Conservation (phyloP, 30 jellyfish, hydroid and myxozoan species). For the Mastigias papua region DNA sequence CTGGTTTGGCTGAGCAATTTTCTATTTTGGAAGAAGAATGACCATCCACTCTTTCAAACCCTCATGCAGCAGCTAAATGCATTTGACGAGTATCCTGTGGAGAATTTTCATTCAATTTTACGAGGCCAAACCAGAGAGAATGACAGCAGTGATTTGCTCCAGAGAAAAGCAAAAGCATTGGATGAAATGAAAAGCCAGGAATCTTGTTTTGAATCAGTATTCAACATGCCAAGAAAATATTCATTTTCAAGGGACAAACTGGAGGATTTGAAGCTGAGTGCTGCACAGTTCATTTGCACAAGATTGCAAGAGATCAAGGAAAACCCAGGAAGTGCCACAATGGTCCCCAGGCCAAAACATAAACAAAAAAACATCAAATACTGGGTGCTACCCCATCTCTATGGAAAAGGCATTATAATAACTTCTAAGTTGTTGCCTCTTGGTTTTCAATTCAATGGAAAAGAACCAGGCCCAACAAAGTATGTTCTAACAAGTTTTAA, state of each 20-base stretch:
- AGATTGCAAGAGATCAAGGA: background rate
- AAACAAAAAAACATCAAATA: too few species aligned
- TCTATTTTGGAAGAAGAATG: conserved; percentile 25
- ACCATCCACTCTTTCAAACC: conserved; percentile 20
- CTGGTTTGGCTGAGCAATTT: conserved; percentile 38
- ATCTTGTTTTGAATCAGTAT: background rate
- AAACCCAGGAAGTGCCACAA: background rate
- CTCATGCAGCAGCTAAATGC: conserved; percentile 18
- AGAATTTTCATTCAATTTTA: conserved; percentile 25
- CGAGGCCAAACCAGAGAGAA: conserved; percentile 12
- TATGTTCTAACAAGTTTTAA: background rate
- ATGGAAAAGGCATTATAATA: too few species aligned
- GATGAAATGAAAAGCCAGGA: background rate
- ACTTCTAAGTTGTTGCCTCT: background rate
- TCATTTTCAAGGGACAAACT: background rate
- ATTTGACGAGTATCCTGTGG: conserved; percentile 45
- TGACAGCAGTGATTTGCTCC: conserved; percentile 18
- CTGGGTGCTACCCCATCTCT: too few species aligned
- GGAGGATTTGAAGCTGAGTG: background rate
- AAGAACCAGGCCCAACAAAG: background rate
- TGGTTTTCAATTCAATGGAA: background rate
- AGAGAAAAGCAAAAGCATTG: conserved; percentile 15
- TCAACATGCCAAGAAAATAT: background rate
- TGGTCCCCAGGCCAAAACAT: background rate
- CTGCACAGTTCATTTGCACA: background rate